A percentile compares a stretch with the other conserved stretches of the same genome.
Evolutionary conservation across 2,888 invertebrate genomes (phyloP).

Genomic region (Sminthurides aquaticus): DNA sequence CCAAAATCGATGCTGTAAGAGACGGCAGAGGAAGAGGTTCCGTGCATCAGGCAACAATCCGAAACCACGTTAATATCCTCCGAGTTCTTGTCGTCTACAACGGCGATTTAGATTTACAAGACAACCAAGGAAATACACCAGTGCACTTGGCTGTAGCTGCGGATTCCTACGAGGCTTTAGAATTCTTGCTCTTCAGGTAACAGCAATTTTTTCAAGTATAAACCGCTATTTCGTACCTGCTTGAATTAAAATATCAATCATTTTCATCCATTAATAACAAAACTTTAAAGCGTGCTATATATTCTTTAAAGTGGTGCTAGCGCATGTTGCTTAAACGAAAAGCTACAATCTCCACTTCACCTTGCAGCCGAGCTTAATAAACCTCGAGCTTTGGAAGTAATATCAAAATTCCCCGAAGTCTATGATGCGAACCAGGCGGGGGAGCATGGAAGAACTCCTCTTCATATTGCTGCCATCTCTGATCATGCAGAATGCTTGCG

Average conservation of each 20-base stretch:
- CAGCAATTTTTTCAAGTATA: too few species aligned
- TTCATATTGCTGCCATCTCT: conserved; percentile 75
- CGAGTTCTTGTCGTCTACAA: conserved; percentile 65
- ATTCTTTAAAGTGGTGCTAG: conserved; percentile 57
- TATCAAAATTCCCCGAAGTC: conserved; percentile 60
- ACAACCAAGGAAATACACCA: conserved; percentile 70
- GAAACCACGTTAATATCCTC: conserved; percentile 67
- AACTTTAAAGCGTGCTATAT: neutral
- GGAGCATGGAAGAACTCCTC: conserved; percentile 56
- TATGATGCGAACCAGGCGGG: conserved; percentile 71
- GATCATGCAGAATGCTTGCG: conserved; percentile 75
- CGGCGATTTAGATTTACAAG: conserved; percentile 58
- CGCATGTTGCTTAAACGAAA: conserved; percentile 63
- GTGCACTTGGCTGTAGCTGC: conserved; percentile 70
- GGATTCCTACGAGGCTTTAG: conserved; percentile 62
- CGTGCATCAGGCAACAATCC: conserved; percentile 71
- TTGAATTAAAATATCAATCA: too few species aligned
- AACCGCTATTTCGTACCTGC: too few species aligned
- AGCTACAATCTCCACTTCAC: conserved; percentile 71
- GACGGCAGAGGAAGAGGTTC: conserved; percentile 69
- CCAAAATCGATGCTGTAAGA: conserved; percentile 58
- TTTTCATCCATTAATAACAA: neutral
- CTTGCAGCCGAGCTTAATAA: conserved; percentile 70
- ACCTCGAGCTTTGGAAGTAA: conserved; percentile 60
- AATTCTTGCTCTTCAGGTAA: conserved; percentile 58